Evolutionary conservation across 2,888 invertebrate genomes (phyloP), one percentile per base, ranked within the genome.

Genomic region (Oconnorella tubifera): DNA sequence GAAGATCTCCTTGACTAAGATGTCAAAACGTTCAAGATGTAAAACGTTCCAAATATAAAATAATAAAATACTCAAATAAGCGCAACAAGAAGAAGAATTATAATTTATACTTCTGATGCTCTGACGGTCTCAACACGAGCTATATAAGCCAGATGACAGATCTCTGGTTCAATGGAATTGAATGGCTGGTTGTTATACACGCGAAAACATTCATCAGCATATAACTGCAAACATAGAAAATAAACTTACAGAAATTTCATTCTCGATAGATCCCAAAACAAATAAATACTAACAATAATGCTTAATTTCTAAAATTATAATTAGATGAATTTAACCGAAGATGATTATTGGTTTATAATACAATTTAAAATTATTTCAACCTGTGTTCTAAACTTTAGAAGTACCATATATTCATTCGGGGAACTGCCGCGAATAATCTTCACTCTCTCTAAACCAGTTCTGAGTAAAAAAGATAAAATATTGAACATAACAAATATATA

Each of bases 381-480:
- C 82, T 86, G 85, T 63, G 77, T 79, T 69, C 82, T 83, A 76
- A 88, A 96, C 85, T 92, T 95, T 48, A 99, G 84, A 29, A 99
- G 84, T 53, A 94, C 92, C 97, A 99, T 98, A 78, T 97, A 99
- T 80, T 96, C 95, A 83, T 98, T 97, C 0, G 96, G 94, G 23
- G 85, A 84, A 27, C 88, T 88, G 62, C 92, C 92, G 28, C 95
- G 85, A 56, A 99, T 87, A 58, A 99, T 93, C 70, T 94, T 87
- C 72, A 98, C 91, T 78, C 92, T 90, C 66, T 91, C 89, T 48
- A 98, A 90, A 77, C 90, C 90, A 57, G 89, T 87, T 78, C 92
- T 80, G n/a, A n/a, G n/a, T n/a, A n/a, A n/a, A 6, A n/a, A 10
- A n/a, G 3, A 10, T n/a, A 6, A 6, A 28, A 56, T 28, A 6